Evolutionary conservation across 92 coral and sea anemone genomes (phyloP), one percentile per base, ranked within the genome.

Genomic region (Zoanthus sansibaricus): DNA sequence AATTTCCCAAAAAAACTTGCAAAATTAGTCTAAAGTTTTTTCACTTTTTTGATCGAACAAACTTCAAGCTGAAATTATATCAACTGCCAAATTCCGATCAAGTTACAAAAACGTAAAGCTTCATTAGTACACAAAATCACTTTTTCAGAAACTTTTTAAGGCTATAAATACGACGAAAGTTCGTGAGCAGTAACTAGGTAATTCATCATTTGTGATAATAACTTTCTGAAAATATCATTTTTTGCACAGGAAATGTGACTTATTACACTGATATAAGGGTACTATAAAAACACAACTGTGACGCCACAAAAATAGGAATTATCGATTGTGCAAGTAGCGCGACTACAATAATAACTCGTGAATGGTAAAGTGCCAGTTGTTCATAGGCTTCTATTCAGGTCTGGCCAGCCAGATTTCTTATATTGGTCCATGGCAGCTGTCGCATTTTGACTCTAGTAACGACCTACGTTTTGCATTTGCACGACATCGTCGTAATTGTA

Each of bases 381-480:
- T 15, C 42, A 20, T 31, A 20, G 61, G 32, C 61, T 64, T 30
- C 18, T 54, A 58, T 59, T 37, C 42, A 31, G 32, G 54, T 59
- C 83, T 78, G 83, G 83, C 83, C 83, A 58, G 83, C 83, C 71
- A 58, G 83, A 64, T 78, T 17, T 42, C 55, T 46, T 13, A 4
- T 45, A 37, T 78, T 58, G 71, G 83, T 42, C 71, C 70, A 58
- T 54, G 33, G 58, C 48, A 17, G 32, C 55, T 10, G 46, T 9
- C 71, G 32, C 21, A 62, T 10, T 16, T 42, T 42, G n/a, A 4
- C 32, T 32, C 56, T 78, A 78, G 52, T 59, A 78, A 17, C 83
- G 83, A 32, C 71, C 72, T 12, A 54, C 6, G 32, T 33, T 44
- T 13, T 78, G 83, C 51, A 78, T 3, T 20, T 78, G 72, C 15